Conservation (phyloP, 2,113 vertebrate genomes). For the Delphinus delphis region DNA sequence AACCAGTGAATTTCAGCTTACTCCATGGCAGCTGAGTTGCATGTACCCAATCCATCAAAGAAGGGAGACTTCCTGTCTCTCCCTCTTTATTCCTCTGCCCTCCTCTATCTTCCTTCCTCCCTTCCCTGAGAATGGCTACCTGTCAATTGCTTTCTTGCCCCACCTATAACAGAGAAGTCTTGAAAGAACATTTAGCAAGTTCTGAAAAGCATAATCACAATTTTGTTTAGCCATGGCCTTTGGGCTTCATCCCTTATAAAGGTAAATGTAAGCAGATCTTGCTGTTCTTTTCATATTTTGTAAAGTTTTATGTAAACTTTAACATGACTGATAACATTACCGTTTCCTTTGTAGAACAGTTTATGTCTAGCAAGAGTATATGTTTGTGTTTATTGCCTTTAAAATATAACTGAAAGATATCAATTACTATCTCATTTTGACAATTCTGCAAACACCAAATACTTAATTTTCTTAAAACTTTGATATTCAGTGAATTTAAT, state of each 20-base stretch:
- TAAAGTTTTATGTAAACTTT: not conserved
- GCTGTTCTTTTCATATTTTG: not conserved
- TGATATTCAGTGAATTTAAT: not conserved
- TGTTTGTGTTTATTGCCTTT: not conserved
- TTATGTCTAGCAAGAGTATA: not conserved
- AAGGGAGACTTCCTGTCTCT: not conserved
- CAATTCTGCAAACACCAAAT: not conserved
- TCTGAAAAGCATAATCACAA: not conserved
- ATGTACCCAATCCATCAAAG: not conserved
- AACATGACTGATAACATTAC: not conserved
- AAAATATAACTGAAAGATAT: conserved; percentile 16
- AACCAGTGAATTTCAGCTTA: not conserved
- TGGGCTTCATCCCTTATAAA: not conserved
- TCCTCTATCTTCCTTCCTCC: not conserved
- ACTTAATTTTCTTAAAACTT: conserved; percentile 7
- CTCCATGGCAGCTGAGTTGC: not conserved
- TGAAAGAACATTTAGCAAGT: not conserved
- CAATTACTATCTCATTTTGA: not conserved
- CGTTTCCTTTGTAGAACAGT: not conserved
- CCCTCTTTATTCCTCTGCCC: not conserved
- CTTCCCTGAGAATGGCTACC: not conserved
- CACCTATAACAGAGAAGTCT: not conserved
- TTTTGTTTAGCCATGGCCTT: not conserved
- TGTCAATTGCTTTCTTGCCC: not conserved
- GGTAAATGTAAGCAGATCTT: not conserved